These are phyloP conservation scores for Dyspetes luteomarginatus DNA, from an alignment of 2,888 invertebrate genomes.

Conservation along the genomic window DNA sequence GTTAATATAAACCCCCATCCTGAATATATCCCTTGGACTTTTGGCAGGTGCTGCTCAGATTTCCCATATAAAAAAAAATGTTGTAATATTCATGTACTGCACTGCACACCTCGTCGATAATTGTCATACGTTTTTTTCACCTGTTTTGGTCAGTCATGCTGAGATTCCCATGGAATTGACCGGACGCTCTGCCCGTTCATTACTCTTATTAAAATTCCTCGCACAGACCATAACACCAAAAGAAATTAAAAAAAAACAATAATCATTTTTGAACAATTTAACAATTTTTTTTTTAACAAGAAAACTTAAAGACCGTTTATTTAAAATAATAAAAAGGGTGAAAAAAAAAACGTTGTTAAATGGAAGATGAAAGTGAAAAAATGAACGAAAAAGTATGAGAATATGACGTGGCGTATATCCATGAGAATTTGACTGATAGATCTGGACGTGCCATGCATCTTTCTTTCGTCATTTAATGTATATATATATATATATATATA, in stretches of 20 bases:
- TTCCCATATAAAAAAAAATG: conserved; percentile 70
- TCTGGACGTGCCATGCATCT: conserved; percentile 42
- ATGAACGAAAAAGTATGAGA: conserved; percentile 42
- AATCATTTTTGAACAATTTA: too few species aligned
- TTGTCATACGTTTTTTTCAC: conserved; percentile 63
- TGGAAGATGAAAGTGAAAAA: conserved; percentile 40
- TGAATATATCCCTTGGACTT: conserved; percentile 52
- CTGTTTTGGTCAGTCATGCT: conserved; percentile 57
- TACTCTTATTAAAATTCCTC: conserved; percentile 1
- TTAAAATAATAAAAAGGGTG: background rate
- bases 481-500: background rate
- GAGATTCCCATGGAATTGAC: conserved; percentile 78
- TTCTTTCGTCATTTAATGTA: conserved; percentile 9
- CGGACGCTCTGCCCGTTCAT: conserved; percentile 4
- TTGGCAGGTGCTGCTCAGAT: conserved; percentile 75
- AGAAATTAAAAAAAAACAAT: too few species aligned
- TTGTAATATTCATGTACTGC: background rate
- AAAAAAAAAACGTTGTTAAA: background rate
- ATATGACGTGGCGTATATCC: conserved; percentile 30
- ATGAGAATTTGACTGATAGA: conserved; percentile 57
- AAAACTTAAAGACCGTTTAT: too few species aligned
- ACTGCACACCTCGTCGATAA: conserved; percentile 57
- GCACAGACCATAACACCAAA: too few species aligned
- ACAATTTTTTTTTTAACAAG: too few species aligned
- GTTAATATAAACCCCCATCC: background rate